Evolutionary conservation across 1,140 invertebrate species (phyloP).

Genomic region (Eubasilissa regina): DNA sequence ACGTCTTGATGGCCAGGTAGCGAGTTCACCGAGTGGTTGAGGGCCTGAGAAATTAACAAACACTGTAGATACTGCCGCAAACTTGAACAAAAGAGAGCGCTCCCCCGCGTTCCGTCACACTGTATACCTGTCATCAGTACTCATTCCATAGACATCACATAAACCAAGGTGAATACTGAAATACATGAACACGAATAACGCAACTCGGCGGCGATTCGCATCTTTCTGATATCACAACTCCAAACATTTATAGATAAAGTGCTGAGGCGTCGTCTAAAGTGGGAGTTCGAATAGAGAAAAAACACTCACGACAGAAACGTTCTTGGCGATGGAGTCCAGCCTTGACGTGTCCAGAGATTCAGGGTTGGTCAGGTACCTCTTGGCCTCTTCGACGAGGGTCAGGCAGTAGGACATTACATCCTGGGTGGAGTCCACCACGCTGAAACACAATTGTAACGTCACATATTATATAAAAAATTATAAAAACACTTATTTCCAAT

Average conservation of each 20-base stretch:
- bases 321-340: conserved; percentile 78
- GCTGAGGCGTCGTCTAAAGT: too few relatives aligned
- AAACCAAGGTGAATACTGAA: too few relatives aligned
- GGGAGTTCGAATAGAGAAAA: conserved; percentile 3
- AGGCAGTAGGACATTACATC: conserved; percentile 86
- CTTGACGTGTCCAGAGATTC: conserved; percentile 75
- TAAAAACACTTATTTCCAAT: too few relatives aligned
- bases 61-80: background rate
- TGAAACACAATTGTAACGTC: conserved; percentile 50
- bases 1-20: conserved; percentile 93
- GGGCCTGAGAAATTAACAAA: conserved; percentile 65
- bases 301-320: conserved; percentile 72
- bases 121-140: too few relatives aligned
- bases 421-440: conserved; percentile 82
- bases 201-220: too few relatives aligned
- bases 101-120: too few relatives aligned
- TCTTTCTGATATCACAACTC: too few relatives aligned
- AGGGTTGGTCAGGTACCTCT: conserved; percentile 64
- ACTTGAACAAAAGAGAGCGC: too few relatives aligned
- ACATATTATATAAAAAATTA: too few relatives aligned
- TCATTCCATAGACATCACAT: too few relatives aligned
- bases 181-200: too few relatives aligned
- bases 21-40: conserved; percentile 82
- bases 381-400: conserved; percentile 84
- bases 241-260: too few relatives aligned